A percentile compares a stretch with the other conserved stretches of the same genome.
Evolutionary conservation across 2,888 invertebrate species (phyloP).

Genomic region (Polia nebulosa): DNA sequence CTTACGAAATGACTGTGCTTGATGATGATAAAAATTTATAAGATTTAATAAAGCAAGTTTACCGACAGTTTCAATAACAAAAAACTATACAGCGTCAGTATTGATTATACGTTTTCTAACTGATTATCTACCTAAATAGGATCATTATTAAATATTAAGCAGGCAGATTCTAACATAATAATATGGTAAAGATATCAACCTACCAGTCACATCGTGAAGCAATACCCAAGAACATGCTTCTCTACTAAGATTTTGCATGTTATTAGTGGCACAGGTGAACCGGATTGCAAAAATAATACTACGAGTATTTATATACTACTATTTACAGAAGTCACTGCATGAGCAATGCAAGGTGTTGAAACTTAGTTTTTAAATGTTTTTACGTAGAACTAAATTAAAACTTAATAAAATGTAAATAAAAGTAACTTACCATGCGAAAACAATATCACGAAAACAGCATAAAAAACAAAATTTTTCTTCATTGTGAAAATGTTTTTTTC

Average conservation of each 20-base stretch:
- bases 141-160: neutral
- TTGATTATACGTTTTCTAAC: neutral
- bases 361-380: neutral
- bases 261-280: slow-evolving; percentile 7
- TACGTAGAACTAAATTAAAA: neutral
- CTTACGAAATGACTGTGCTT: neutral
- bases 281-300: slow-evolving; percentile 5
- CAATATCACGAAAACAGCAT: slow-evolving; percentile 63
- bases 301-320: neutral
- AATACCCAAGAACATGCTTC: slow-evolving; percentile 25
- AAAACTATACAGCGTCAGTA: neutral
- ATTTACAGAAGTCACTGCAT: neutral
- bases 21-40: neutral
- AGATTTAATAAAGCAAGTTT: neutral
- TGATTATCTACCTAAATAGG: neutral
- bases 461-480: slow-evolving; percentile 59
- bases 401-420: neutral
- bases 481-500: slow-evolving; percentile 49
- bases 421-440: slow-evolving; percentile 70
- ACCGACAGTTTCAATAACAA: neutral
- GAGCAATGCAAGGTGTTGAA: neutral
- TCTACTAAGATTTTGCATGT: slow-evolving; percentile 33
- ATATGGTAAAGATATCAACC: neutral
- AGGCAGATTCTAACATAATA: too few relatives aligned
- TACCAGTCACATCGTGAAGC: neutral